These are phyloP conservation scores for Pyrrhia umbra DNA, from an alignment of 2,888 invertebrate species.

Conservation along the genomic window DNA sequence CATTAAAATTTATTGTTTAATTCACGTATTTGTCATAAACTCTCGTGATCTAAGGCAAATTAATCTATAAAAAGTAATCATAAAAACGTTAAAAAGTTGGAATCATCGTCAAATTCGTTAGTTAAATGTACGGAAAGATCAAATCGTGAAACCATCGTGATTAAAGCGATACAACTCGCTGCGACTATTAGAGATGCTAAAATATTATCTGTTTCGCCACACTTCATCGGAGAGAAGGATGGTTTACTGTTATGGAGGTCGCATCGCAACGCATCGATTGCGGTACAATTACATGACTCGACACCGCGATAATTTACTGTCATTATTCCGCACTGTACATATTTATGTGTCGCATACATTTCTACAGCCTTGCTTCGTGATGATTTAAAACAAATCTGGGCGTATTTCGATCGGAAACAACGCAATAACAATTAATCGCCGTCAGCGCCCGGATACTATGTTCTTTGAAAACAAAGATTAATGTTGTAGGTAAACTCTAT, in stretches of 20 bases:
- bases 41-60: neutral
- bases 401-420: conserved; percentile 61
- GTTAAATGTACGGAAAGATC: conserved; percentile 6
- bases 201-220: conserved; percentile 68
- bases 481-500: conserved; percentile 41
- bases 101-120: conserved; percentile 20
- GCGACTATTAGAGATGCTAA: conserved; percentile 58
- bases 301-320: conserved; percentile 79
- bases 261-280: conserved; percentile 75
- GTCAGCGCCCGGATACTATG: conserved; percentile 52
- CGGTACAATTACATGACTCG: conserved; percentile 78
- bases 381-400: conserved; percentile 57
- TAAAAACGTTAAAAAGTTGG: conserved; percentile 4
- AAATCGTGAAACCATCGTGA: conserved; percentile 42
- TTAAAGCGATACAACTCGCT: conserved; percentile 43
- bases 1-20: neutral
- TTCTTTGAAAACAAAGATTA: conserved; percentile 56
- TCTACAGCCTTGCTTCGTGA: conserved; percentile 64
- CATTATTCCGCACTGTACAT: conserved; percentile 75
- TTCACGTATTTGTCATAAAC: neutral
- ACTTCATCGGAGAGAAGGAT: conserved; percentile 68
- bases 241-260: conserved; percentile 74
- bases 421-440: conserved; percentile 66
- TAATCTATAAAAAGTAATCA: neutral
- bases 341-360: conserved; percentile 70